These are phyloP conservation scores for Colius striatus DNA, from an alignment of 2,113 vertebrate species.

Conservation along the genomic window DNA sequence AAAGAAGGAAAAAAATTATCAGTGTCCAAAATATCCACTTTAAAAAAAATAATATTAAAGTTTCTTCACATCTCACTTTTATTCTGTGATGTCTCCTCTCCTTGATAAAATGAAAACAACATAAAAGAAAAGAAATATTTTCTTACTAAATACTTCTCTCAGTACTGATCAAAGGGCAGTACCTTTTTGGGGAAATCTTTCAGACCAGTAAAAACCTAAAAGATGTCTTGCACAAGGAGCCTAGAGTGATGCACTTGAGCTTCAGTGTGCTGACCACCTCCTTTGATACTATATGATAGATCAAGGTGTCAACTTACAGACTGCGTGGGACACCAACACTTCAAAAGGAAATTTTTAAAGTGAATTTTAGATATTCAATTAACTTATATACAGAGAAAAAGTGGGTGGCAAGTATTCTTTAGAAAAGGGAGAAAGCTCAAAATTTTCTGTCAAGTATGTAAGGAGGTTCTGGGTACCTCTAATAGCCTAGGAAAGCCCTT, in stretches of 20 bases:
- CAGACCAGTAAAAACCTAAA: constrained; percentile 17
- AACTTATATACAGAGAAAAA: constrained; percentile 48
- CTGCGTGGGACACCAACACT: not conserved
- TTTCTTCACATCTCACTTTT: constrained; percentile 38
- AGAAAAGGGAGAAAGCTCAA: constrained; percentile 50
- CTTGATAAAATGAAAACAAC: constrained; percentile 50
- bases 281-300: constrained; percentile 33
- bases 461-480: constrained; percentile 65
- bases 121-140: constrained; percentile 38
- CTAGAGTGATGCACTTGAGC: constrained; percentile 26
- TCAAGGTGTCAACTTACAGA: constrained; percentile 33
- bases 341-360: not conserved
- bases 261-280: constrained; percentile 1
- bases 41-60: constrained; percentile 45
- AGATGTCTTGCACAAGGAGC: not conserved
- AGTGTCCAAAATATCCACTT: not conserved
- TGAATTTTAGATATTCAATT: constrained; percentile 24
- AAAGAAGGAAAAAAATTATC: not conserved
- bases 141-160: constrained; percentile 31
- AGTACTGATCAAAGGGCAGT: constrained; percentile 5
- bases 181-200: constrained; percentile 7
- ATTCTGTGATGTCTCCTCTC: constrained; percentile 55
- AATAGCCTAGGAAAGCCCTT: constrained; percentile 77
- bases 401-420: constrained; percentile 1
- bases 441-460: constrained; percentile 23